Conservation (phyloP, 2,113 vertebrate genomes). For the Stomatorhinus ivindoensis region DNA sequence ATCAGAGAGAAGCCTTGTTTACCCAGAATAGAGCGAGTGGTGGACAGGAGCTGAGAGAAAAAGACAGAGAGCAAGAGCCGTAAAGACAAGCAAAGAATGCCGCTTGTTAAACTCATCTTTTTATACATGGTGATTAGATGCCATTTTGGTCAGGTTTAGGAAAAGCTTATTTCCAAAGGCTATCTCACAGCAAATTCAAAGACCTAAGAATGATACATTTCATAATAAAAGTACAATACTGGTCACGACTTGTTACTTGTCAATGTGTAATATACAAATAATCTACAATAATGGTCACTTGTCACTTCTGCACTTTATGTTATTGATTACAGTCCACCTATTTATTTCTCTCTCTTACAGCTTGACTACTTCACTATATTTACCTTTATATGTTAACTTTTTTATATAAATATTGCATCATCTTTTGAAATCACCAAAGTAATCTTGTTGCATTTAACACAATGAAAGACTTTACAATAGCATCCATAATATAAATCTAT, state of each 20-base stretch:
- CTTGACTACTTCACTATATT: not conserved
- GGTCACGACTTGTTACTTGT: no score
- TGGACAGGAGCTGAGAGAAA: not conserved
- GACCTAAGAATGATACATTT: not conserved
- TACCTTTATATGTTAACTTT: not conserved
- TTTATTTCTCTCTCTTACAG: not conserved
- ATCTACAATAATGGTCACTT: not conserved
- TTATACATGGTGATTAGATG: not conserved
- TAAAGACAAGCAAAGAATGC: not conserved
- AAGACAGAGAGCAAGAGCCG: not conserved
- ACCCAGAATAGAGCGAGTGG: conserved; percentile 2
- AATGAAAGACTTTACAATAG: not conserved
- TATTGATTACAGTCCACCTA: not conserved
- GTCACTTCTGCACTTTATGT: not conserved
- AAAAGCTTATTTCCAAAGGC: not conserved
- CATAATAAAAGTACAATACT: not conserved
- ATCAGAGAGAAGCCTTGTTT: not conserved
- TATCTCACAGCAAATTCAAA: not conserved
- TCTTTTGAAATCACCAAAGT: not conserved
- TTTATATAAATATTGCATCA: not conserved
- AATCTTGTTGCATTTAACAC: not conserved
- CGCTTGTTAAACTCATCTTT: not conserved
- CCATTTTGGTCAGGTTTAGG: not conserved
- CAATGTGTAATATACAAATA: not conserved
- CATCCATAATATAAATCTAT: not conserved